Evolutionary conservation across 2,113 vertebrate genomes (phyloP).

Genomic region (Serinus canaria): DNA sequence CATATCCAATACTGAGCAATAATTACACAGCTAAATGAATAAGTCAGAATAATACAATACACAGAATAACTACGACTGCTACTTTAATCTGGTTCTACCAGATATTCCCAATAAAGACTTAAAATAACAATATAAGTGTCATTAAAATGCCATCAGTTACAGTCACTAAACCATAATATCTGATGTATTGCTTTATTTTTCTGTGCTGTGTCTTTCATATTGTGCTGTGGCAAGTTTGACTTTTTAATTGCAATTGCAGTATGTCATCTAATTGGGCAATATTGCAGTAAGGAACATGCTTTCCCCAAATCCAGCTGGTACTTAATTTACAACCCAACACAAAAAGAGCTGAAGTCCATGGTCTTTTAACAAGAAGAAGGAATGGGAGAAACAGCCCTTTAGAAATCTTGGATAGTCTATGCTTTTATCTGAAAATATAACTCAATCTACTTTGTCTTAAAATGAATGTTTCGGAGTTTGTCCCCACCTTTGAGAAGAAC

Average conservation of each 20-base stretch:
- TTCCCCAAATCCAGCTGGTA: neutral
- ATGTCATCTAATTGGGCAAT: conserved; percentile 38
- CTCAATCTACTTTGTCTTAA: neutral
- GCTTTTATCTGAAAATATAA: neutral
- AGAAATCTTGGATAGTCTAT: neutral
- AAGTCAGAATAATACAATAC: neutral
- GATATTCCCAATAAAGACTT: neutral
- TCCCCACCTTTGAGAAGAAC: neutral
- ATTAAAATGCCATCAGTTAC: conserved; percentile 53
- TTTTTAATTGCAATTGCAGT: conserved; percentile 35
- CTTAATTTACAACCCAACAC: neutral
- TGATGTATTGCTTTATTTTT: conserved; percentile 17
- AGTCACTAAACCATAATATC: conserved; percentile 45
- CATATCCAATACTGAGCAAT: neutral
- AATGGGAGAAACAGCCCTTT: neutral
- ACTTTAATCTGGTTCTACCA: neutral
- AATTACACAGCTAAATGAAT: neutral
- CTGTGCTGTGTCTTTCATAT: neutral
- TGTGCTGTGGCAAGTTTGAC: neutral
- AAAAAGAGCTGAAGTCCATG: neutral
- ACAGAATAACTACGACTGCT: neutral
- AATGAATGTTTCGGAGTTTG: neutral
- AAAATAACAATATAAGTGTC: conserved; percentile 4
- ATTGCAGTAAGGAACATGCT: neutral
- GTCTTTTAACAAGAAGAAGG: neutral